Base-by-base conservation (phyloP, 2,797 vertebrate species). In the Agapornis canus region DNA sequence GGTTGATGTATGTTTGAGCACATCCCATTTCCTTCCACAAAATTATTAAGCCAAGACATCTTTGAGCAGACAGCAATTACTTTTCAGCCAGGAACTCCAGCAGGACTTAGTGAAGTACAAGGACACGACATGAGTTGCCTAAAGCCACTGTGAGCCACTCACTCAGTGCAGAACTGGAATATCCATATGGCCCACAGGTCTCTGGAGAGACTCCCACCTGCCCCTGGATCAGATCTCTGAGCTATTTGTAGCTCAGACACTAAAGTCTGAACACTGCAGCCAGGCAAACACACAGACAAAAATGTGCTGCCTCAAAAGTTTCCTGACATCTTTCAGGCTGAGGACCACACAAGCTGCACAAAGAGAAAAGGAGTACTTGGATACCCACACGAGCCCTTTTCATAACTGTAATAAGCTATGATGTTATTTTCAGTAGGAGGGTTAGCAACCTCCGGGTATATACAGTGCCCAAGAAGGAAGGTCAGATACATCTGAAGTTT, bases 61-160 rank as follows among this genome's bases (percentile, higher is more conserved):
- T 92, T 78, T 11, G 45, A 94, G 66, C 73, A 96, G 89, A 94
- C 82, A 94, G 90, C 95, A 92, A 84, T 73, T 86, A 76, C 89
- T 79, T 84, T 91, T 86, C 85, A 90, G 73, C 70, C 95, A 94
- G 60, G 42, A 94, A 84, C 86, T 94, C 95, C 94, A 97, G 90
- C 80, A 80, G 94, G 85, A 92, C 80, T 43, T 48, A 26, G 1
- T 76, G 81, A 91, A 86, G 80, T 85, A 68, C 91, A 77, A 49
- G 60, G 59, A 77, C 56, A 92, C 20, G 87, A 61, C 22, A 0
- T 40, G 90, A 86, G 80, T 1, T 64, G 77, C 95, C 94, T 88
- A 68, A 83, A 95, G 92, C 70, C 73, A 57, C 23, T 0, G 0
- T 13, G 13, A 92, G 32, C 82, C 73, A 22, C 32, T 49, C 43